phyloP scores from a whole-genome alignment of 2,888 invertebrate genomes.

The Julus scanicus region DNA sequence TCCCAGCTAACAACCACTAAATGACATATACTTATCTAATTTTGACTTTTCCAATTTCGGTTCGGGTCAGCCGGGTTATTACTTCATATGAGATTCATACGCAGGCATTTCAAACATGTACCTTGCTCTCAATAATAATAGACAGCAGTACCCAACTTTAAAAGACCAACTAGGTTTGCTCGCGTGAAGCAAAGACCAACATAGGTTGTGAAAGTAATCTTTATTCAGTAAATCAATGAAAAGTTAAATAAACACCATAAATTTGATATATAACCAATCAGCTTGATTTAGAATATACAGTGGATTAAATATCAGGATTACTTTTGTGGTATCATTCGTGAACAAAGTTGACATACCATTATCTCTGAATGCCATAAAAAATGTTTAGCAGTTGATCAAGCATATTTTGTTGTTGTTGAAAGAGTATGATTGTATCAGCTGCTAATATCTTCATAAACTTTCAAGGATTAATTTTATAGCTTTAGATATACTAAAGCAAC shows the following conservation, averaged over 20 bases:
- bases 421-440: neutral
- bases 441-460: neutral
- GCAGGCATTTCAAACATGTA: no score
- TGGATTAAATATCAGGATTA: neutral
- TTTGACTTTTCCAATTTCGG: no score
- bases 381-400: neutral
- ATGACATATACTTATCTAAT: no score
- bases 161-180: no score
- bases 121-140: no score
- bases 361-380: neutral
- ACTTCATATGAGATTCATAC: no score
- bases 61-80: no score
- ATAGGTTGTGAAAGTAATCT: neutral
- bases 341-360: neutral
- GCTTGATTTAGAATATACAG: neutral
- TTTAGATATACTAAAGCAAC: neutral
- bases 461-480: neutral
- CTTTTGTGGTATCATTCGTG: neutral
- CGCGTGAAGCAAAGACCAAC: no score
- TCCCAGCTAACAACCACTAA: no score
- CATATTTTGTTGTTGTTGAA: neutral
- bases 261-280: neutral
- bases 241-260: neutral
- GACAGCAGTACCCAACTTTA: no score
- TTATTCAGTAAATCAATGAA: neutral